Evolutionary conservation across 2,888 invertebrate species (phyloP).

Genomic region (Apotomis turbidana): DNA sequence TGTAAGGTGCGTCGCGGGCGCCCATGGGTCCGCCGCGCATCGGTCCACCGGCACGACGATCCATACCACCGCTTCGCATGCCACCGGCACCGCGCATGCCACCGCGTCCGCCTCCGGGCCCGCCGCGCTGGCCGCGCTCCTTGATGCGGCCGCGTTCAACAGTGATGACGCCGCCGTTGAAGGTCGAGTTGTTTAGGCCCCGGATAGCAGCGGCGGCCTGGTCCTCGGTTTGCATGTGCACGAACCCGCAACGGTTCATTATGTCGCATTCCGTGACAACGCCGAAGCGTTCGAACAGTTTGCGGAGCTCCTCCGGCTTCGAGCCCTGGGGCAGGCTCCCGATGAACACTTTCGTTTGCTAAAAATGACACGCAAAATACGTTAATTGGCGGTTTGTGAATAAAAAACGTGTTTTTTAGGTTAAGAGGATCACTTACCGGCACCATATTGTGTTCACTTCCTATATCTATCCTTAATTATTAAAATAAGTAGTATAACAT

Average conservation of each 20-base stretch:
- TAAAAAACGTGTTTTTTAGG: conserved; percentile 25
- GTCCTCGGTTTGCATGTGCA: conserved; percentile 93
- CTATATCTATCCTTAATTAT: conserved; percentile 44
- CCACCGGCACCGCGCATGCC: conserved; percentile 82
- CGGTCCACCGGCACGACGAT: conserved; percentile 45
- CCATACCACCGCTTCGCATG: conserved; percentile 71
- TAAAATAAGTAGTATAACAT: conserved; percentile 42
- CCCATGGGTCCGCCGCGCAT: conserved; percentile 67
- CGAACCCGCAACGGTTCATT: conserved; percentile 97
- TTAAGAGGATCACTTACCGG: conserved; percentile 67
- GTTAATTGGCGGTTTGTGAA: neutral
- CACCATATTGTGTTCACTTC: conserved; percentile 62
- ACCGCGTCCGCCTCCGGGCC: conserved; percentile 74
- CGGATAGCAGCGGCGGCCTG: conserved; percentile 92
- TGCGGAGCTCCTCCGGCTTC: conserved; percentile 91
- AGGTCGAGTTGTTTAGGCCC: conserved; percentile 90
- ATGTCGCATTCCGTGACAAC: conserved; percentile 97
- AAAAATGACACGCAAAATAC: conserved; percentile 52
- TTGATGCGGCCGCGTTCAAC: conserved; percentile 93
- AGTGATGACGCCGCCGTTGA: conserved; percentile 92
- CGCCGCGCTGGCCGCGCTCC: conserved; percentile 85
- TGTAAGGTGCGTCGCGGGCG: conserved; percentile 54
- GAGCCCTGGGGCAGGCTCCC: conserved; percentile 95
- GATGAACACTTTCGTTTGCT: conserved; percentile 95
- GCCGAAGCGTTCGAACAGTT: conserved; percentile 93